These are phyloP conservation scores for Archips crataeganus DNA, from an alignment of 2,888 invertebrate species.

Conservation along the genomic window DNA sequence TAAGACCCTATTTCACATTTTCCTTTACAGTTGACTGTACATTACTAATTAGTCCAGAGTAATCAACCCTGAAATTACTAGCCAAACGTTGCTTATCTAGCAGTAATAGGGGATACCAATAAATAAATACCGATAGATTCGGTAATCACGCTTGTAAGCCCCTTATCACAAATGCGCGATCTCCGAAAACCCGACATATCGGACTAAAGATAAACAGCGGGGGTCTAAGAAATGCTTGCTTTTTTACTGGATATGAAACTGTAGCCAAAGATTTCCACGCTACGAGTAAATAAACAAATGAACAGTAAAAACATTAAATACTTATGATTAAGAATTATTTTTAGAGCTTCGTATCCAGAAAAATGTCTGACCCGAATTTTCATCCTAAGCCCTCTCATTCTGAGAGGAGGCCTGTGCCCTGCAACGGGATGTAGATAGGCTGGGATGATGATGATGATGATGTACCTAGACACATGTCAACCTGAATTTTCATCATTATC, in stretches of 20 bases:
- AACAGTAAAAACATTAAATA: background rate
- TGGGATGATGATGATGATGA: too few relatives aligned
- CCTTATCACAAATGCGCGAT: background rate
- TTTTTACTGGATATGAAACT: background rate
- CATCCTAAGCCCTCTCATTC: too few relatives aligned
- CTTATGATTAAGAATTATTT: too few relatives aligned
- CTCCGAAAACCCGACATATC: background rate
- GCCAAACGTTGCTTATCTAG: background rate
- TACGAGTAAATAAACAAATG: background rate
- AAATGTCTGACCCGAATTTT: too few relatives aligned
- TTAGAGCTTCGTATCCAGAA: too few relatives aligned
- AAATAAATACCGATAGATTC: conserved; percentile 10
- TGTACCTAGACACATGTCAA: too few relatives aligned
- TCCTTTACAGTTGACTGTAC: too few relatives aligned
- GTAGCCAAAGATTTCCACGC: background rate
- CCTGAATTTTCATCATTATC: too few relatives aligned
- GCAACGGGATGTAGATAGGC: too few relatives aligned
- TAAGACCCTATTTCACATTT: too few relatives aligned
- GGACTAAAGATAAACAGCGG: background rate
- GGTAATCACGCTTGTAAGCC: background rate
- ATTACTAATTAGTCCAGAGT: background rate
- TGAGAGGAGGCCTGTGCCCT: too few relatives aligned
- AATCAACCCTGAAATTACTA: conserved; percentile 5
- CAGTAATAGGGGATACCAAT: background rate
- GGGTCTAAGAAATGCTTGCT: background rate